These are phyloP conservation scores for Drosophila serrata DNA, from an alignment of 1,140 invertebrate genomes.

Conservation along the genomic window DNA sequence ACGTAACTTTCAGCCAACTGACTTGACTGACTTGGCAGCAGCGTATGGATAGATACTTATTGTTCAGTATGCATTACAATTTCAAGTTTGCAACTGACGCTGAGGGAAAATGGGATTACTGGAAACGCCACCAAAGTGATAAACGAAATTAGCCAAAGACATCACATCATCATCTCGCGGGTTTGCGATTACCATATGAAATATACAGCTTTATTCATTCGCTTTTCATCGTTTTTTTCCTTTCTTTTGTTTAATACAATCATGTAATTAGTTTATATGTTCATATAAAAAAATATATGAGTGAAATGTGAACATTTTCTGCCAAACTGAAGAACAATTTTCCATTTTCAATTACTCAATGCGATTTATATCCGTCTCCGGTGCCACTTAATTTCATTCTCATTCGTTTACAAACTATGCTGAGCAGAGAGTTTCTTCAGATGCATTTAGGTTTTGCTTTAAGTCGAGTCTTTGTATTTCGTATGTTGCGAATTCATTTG, in stretches of 20 bases:
- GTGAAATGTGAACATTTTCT: constrained; percentile 42
- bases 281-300: constrained; percentile 61
- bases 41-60: constrained; percentile 29
- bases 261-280: constrained; percentile 50
- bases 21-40: constrained; percentile 42
- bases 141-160: constrained; percentile 44
- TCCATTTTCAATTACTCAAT: constrained; percentile 44
- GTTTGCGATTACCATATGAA: constrained; percentile 68
- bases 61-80: constrained; percentile 51
- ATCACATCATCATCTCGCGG: constrained; percentile 7
- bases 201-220: constrained; percentile 79
- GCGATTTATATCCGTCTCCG: constrained; percentile 35
- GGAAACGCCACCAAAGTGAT: constrained; percentile 35
- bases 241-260: constrained; percentile 62
- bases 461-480: constrained; percentile 78
- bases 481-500: constrained; percentile 74
- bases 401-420: constrained; percentile 64
- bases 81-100: constrained; percentile 17
- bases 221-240: constrained; percentile 41
- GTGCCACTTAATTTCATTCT: constrained; percentile 24
- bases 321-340: constrained; percentile 15
- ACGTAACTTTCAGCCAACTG: constrained; percentile 80
- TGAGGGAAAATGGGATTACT: constrained; percentile 49
- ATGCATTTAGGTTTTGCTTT: constrained; percentile 50
- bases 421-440: constrained; percentile 73